Evolutionary conservation across 1,140 invertebrate species (phyloP).

Genomic region (Leptinotarsa lineolata): DNA sequence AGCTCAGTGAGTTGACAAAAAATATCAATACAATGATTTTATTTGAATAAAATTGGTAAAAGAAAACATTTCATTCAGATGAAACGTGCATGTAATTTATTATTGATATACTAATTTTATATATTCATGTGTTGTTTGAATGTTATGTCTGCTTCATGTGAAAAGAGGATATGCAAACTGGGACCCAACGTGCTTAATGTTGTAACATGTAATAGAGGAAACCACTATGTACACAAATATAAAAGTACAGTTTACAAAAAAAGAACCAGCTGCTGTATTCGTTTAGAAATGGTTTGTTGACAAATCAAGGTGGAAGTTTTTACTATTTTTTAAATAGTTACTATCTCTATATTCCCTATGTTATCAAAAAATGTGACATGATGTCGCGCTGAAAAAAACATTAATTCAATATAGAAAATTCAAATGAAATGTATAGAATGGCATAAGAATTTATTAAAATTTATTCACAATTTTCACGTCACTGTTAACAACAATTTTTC

Average conservation of each 20-base stretch:
- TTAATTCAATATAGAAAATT: no score
- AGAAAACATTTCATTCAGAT: background rate
- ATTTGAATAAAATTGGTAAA: no score
- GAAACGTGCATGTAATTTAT: background rate
- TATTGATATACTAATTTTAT: background rate
- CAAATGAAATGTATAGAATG: no score
- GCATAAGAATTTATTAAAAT: no score
- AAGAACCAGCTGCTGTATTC: background rate
- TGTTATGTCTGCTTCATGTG: background rate
- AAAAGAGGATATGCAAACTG: background rate
- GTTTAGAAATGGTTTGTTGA: background rate
- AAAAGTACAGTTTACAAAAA: conserved; percentile 2
- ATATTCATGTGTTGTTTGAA: background rate
- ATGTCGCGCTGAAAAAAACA: no score
- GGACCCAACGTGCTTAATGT: background rate
- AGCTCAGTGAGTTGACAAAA: no score
- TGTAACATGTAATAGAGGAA: background rate
- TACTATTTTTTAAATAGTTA: no score
- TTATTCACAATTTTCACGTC: no score
- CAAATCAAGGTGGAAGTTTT: background rate
- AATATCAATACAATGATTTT: no score
- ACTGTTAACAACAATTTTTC: no score
- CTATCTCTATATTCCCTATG: no score
- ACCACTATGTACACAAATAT: conserved; percentile 2
- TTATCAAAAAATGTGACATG: no score